phyloP scores from a whole-genome alignment of 2,113 vertebrate species.

The Colaptes auratus region DNA sequence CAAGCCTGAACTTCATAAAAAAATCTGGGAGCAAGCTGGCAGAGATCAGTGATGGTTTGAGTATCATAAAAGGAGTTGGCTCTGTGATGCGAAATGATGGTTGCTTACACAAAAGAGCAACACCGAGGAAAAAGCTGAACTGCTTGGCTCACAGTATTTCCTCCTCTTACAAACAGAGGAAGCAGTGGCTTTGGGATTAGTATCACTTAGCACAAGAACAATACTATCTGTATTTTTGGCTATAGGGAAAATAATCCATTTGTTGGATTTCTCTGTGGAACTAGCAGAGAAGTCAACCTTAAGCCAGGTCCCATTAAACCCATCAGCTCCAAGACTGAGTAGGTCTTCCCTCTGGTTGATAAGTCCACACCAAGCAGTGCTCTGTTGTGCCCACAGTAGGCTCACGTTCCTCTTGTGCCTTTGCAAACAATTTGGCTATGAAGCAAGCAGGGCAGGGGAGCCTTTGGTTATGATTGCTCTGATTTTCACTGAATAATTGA shows the following conservation, averaged over 20 bases:
- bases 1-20: not conserved
- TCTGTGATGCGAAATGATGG: not conserved
- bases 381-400: not conserved
- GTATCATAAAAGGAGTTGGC: not conserved
- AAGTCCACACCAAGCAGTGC: not conserved
- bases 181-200: not conserved
- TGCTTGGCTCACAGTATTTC: not conserved
- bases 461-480: not conserved
- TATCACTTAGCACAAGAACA: not conserved
- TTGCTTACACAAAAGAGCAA: not conserved
- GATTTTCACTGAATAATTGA: not conserved
- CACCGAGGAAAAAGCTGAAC: not conserved
- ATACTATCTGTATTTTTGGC: not conserved
- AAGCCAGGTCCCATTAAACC: not conserved
- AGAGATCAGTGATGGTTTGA: not conserved
- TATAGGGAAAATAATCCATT: not conserved
- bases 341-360: not conserved
- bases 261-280: not conserved
- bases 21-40: not conserved
- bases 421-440: not conserved
- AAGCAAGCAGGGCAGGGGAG: not conserved
- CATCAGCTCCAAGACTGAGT: not conserved
- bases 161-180: slow-evolving; percentile 6
- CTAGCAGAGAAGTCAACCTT: not conserved
- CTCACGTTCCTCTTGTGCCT: accelerated